A percentile compares a stretch with the other conserved stretches of the same genome.
Conservation (phyloP, 2,797 vertebrate genomes). For the Potorous gilbertii region DNA sequence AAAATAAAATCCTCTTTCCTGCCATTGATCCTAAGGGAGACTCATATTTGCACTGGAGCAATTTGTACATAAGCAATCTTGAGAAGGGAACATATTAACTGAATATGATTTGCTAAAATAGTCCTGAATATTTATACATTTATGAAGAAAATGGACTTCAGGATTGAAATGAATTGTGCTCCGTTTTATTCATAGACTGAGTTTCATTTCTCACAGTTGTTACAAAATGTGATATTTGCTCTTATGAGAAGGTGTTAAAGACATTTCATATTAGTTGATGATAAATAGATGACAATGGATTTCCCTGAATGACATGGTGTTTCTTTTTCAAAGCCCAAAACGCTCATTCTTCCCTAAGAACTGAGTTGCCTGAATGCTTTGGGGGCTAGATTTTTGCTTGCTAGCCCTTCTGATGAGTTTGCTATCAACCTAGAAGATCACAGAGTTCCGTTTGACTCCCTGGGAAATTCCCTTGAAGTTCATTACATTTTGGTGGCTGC, state of each 20-base stretch:
- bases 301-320: neutral
- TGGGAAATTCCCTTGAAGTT: neutral
- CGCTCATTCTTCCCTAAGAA: neutral
- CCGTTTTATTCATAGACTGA: neutral
- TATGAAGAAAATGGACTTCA: neutral
- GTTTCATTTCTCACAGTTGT: neutral
- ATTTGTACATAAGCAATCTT: neutral
- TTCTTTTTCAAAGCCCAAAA: neutral
- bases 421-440: neutral
- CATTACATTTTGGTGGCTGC: neutral
- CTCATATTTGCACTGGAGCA: neutral
- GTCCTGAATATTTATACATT: neutral
- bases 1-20: neutral
- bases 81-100: neutral
- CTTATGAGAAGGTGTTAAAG: neutral
- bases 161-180: neutral
- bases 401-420: neutral
- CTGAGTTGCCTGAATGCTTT: neutral
- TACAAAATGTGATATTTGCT: neutral
- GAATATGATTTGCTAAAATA: neutral
- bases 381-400: neutral
- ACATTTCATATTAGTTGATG: neutral
- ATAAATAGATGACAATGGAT: neutral
- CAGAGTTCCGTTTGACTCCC: neutral
- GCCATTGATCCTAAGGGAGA: conserved; percentile 8